Base-by-base conservation (phyloP, 2,888 invertebrate genomes). In the Erebia ligea region DNA sequence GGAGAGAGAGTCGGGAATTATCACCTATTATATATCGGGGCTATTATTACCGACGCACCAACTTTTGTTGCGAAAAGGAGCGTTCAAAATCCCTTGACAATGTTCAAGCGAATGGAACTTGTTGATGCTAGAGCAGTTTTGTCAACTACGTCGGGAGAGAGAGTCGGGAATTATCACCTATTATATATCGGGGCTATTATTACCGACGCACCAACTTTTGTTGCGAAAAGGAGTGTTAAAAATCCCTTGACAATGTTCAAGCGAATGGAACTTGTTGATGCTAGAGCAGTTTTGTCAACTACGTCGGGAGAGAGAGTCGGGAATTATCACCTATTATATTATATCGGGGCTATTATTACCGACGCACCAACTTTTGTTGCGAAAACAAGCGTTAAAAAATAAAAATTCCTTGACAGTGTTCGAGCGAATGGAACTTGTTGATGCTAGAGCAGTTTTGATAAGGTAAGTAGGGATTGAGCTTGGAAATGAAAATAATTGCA, bases 61-160 rank as follows among this genome's bases (percentile, higher is more conserved):
- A 2, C 19, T 58, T 58, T 58, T 58, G 57, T 57, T 5, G 57
- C 54, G 54, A 19, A 19, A 54, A 54, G 19, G 11, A 50, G 8
- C 19, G 3, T 10, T 10, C 10, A 19, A 52, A 50, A 50, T 50
- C 50, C 15, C 50, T 50, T n/a, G 11, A 45, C 34, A 6, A 34
- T 6, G 45, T 45, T 11, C 45, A 13, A 45, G 25, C 21, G 34
- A 34, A 34, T 34, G 34, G 6, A 34, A 34, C 34, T 34, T 25
- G 25, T 25, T 25, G 25, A 25, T 25, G 3, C 25, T 25, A 25
- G 25, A 25, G 25, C 25, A 25, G 25, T 25, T 25, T 25, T 25
- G 25, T 87, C 86, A 86, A 61, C 59, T 67, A 21, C 71, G 64
- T 58, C 77, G 76, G 77, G 79, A 78, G 70, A 57, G 64, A 45